Conservation (phyloP, 2,113 vertebrate genomes). For the Aptenodytes forsteri region DNA sequence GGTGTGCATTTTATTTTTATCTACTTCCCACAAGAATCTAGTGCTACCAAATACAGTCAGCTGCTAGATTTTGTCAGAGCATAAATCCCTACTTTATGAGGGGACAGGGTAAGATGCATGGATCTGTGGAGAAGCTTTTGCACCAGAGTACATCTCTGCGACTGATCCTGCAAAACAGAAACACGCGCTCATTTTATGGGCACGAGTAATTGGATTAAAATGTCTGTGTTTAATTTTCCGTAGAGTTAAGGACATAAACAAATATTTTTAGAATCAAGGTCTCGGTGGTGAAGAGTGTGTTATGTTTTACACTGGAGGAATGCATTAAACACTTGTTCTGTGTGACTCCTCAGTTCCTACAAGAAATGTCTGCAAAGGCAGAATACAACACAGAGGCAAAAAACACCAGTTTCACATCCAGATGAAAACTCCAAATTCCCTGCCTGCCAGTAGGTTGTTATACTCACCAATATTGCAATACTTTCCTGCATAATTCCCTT, state of each 20-base stretch:
- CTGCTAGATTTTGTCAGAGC: background rate
- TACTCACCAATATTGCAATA: slow-evolving; percentile 88
- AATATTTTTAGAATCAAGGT: background rate
- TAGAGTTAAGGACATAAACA: background rate
- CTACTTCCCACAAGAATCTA: background rate
- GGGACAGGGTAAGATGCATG: background rate
- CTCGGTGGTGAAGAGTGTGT: background rate
- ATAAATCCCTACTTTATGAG: background rate
- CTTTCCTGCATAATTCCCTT: slow-evolving; percentile 71
- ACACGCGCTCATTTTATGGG: background rate
- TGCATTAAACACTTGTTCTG: background rate
- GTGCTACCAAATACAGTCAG: background rate
- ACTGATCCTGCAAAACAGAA: background rate
- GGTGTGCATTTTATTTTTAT: background rate
- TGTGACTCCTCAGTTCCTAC: background rate
- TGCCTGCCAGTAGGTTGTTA: background rate
- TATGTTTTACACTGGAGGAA: background rate
- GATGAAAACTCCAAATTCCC: background rate
- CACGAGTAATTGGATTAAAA: background rate
- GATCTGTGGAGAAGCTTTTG: background rate
- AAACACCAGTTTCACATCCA: background rate
- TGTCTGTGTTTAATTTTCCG: background rate
- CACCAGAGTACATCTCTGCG: background rate
- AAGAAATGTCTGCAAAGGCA: background rate
- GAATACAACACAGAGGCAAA: background rate